Conservation (phyloP, 2,113 vertebrate species). For the Pygoscelis antarcticus region DNA sequence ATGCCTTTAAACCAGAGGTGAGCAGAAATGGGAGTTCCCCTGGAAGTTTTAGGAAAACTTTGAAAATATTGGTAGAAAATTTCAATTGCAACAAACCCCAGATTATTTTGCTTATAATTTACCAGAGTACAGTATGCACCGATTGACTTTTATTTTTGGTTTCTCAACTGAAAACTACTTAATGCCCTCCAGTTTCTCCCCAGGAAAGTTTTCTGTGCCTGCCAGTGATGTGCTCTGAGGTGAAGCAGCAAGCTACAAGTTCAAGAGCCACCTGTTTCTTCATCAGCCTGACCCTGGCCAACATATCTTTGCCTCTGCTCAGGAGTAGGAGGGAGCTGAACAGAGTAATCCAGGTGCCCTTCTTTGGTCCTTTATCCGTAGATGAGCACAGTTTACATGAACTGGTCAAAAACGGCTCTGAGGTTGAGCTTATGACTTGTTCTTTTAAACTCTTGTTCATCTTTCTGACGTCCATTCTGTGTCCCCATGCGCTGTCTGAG, state of each 20-base stretch:
- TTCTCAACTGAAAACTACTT: background rate
- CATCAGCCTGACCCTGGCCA: background rate
- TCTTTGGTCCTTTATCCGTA: background rate
- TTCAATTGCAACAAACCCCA: rapidly evolving
- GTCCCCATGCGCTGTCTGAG: background rate
- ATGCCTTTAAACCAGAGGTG: conserved; percentile 33
- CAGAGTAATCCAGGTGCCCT: background rate
- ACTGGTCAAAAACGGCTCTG: background rate
- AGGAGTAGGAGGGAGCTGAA: background rate
- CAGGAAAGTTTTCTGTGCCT: background rate
- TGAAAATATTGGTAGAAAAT: background rate
- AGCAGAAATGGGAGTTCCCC: background rate
- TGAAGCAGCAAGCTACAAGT: background rate
- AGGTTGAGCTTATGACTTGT: background rate
- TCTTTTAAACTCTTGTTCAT: background rate
- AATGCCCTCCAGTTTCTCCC: background rate
- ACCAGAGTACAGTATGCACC: background rate
- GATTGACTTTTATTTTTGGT: background rate
- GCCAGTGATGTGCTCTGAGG: background rate
- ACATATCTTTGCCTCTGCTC: background rate
- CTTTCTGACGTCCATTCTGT: background rate
- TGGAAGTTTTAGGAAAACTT: background rate
- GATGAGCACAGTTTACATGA: background rate
- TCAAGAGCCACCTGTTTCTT: background rate
- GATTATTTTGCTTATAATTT: background rate